Evolutionary conservation across 1,140 invertebrate genomes (phyloP).

Genomic region (Papilio machaon): DNA sequence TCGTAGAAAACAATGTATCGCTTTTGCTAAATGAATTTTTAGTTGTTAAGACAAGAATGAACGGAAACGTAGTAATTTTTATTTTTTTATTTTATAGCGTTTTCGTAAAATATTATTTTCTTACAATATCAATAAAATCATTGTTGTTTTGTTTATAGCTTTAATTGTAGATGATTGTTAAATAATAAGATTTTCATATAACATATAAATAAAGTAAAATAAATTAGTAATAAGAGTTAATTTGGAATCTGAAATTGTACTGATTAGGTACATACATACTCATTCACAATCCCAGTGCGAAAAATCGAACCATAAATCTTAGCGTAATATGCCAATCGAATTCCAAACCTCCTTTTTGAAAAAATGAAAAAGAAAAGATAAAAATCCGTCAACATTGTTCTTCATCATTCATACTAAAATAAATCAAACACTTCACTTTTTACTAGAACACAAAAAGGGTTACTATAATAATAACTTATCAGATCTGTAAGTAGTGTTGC

Average conservation of each 20-base stretch:
- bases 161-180: conserved; percentile 26
- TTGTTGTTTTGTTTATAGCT: conserved; percentile 27
- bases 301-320: too few species aligned
- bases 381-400: too few species aligned
- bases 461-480: too few species aligned
- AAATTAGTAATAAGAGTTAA: neutral
- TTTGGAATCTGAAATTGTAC: neutral
- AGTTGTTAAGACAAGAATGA: neutral
- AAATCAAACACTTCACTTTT: too few species aligned
- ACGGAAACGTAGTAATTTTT: neutral
- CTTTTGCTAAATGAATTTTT: conserved; percentile 21
- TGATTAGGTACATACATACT: too few species aligned
- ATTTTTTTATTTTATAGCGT: neutral
- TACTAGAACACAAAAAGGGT: too few species aligned
- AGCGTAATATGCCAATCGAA: too few species aligned
- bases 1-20: conserved; percentile 2
- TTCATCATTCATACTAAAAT: too few species aligned
- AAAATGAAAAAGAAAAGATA: too few species aligned
- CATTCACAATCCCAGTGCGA: too few species aligned
- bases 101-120: conserved; percentile 23
- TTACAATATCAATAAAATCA: conserved; percentile 5
- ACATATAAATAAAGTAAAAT: conserved; percentile 26
- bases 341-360: too few species aligned
- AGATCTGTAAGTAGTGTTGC: too few species aligned
- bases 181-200: conserved; percentile 25